phyloP scores from a whole-genome alignment of 1,140 invertebrate genomes.

The Hyles vespertilio region DNA sequence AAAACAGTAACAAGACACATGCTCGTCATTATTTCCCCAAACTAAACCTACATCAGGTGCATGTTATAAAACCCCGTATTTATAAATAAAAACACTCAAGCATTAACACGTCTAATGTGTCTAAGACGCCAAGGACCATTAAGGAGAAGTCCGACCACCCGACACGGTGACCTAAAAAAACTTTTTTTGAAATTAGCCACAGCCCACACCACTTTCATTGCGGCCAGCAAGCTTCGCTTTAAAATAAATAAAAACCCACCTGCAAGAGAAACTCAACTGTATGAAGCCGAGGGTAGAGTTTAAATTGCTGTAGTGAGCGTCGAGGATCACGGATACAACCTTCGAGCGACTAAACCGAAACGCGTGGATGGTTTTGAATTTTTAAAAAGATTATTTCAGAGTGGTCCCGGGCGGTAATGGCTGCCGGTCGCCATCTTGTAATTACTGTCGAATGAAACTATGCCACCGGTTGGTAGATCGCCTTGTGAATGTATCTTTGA shows the following conservation, averaged over 20 bases:
- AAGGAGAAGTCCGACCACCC: too few species aligned
- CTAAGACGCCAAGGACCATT: too few species aligned
- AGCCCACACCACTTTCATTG: constrained; percentile 23
- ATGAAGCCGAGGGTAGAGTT: constrained; percentile 3
- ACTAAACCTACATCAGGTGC: too few species aligned
- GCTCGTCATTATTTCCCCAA: too few species aligned
- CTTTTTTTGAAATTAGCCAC: constrained; percentile 36
- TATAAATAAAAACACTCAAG: too few species aligned
- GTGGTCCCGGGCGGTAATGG: constrained; percentile 37
- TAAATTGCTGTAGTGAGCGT: constrained; percentile 5
- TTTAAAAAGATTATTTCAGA: constrained; percentile 59
- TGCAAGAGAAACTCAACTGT: constrained; percentile 8
- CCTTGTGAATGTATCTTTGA: too few species aligned
- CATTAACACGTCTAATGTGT: too few species aligned
- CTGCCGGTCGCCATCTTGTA: constrained; percentile 33
- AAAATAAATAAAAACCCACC: constrained; percentile 13
- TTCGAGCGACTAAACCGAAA: constrained; percentile 30
- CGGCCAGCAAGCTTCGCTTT: constrained; percentile 14
- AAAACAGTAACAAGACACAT: too few species aligned
- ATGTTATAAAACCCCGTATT: too few species aligned
- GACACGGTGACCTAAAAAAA: constrained; percentile 8
- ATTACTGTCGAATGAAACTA: constrained; percentile 28
- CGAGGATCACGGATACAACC: constrained; percentile 27
- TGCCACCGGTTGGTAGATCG: constrained; percentile 17
- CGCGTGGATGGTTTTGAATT: constrained; percentile 46